Conservation (phyloP, 2,888 invertebrate species). For the Caenorhabditis sinica region DNA sequence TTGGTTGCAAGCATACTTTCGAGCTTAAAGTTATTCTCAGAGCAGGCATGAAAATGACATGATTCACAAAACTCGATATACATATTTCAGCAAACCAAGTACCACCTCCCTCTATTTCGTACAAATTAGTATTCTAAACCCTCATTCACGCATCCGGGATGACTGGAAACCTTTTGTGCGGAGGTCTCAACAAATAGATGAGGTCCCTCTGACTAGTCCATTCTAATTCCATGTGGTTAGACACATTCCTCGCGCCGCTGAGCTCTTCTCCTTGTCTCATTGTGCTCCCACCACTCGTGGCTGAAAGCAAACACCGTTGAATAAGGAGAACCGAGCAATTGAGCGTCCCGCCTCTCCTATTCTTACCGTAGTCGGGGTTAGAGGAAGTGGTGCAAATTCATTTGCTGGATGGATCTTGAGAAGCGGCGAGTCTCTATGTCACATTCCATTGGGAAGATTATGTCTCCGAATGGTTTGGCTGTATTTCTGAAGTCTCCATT, state of each 20-base stretch:
- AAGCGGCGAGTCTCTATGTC: conserved; percentile 2
- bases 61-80: background rate
- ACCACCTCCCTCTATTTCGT: background rate
- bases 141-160: conserved; percentile 4
- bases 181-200: conserved; percentile 31
- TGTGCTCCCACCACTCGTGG: conserved; percentile 58
- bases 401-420: background rate
- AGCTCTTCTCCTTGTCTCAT: conserved; percentile 55
- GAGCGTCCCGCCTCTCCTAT: conserved; percentile 58
- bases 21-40: too few relatives aligned
- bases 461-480: background rate
- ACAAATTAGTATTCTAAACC: conserved; percentile 57
- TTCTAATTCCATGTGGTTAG: conserved; percentile 65
- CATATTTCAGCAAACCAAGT: background rate
- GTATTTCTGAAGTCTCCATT: background rate
- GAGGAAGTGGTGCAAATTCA: background rate
- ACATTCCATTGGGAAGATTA: background rate
- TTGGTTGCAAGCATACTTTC: too few relatives aligned
- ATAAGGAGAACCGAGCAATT: conserved; percentile 48
- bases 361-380: conserved; percentile 48
- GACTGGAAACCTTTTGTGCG: conserved; percentile 24
- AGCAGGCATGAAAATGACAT: background rate
- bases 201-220: conserved; percentile 56
- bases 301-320: conserved; percentile 55
- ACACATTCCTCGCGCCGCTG: conserved; percentile 40